A percentile compares a stretch with the other conserved stretches of the same genome.
phyloP scores from a whole-genome alignment of 2,797 vertebrate genomes.

The Jordanella pulchra region DNA sequence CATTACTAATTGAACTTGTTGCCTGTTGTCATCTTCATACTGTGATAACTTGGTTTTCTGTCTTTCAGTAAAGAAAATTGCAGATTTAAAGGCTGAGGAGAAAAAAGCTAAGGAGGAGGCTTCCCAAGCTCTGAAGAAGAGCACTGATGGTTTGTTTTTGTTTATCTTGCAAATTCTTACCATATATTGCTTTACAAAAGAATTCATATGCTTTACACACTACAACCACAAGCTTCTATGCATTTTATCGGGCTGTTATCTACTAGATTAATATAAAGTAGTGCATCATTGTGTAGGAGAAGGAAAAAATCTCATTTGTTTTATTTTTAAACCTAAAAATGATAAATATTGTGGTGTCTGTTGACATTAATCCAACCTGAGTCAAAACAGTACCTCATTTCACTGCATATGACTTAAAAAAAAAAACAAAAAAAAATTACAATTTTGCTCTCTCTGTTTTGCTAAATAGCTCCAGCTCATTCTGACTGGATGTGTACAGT shows the following conservation, averaged over 20 bases:
- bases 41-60: conserved; percentile 5
- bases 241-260: not conserved
- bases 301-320: not conserved
- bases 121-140: not conserved
- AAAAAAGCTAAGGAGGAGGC: conserved; percentile 4
- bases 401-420: no score
- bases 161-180: not conserved
- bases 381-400: not conserved
- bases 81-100: conserved; percentile 34
- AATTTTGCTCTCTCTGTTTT: not conserved
- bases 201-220: not conserved
- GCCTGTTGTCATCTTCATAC: not conserved
- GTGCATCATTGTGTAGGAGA: not conserved
- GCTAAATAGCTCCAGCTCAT: not conserved
- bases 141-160: conserved; percentile 24
- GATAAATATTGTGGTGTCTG: not conserved
- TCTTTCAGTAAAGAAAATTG: conserved; percentile 46
- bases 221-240: not conserved
- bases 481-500: not conserved
- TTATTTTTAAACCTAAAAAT: not conserved
- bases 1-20: not conserved
- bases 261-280: not conserved
- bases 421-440: not conserved
- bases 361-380: not conserved
- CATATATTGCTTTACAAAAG: not conserved